Conservation (phyloP, 2,113 vertebrate genomes). For the Rousettus leschenaultii region DNA sequence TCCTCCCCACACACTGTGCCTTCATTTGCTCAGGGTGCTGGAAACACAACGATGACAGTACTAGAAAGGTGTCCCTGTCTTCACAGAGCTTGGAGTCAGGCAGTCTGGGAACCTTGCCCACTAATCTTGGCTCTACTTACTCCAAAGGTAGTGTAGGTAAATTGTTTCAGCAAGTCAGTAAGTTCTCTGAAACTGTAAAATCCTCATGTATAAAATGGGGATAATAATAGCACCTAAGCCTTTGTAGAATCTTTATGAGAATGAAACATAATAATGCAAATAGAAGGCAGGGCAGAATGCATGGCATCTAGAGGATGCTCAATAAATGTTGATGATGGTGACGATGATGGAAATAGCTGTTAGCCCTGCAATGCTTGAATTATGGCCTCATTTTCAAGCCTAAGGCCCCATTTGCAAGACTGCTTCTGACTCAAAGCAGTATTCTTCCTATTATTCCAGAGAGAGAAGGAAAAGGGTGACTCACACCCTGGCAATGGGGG, state of each 20-base stretch:
- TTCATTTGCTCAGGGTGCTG: not conserved
- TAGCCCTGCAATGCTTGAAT: not conserved
- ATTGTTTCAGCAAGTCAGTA: not conserved
- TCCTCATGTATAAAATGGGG: not conserved
- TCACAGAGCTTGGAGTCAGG: not conserved
- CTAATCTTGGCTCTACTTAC: not conserved
- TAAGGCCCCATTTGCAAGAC: conserved; percentile 10
- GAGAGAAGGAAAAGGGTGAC: conserved; percentile 41
- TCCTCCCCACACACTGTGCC: not conserved
- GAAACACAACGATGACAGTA: not conserved
- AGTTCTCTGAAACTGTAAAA: not conserved
- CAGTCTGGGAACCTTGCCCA: not conserved
- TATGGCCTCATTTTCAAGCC: not conserved
- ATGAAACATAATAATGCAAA: not conserved
- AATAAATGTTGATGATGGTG: not conserved
- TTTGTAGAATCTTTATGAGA: not conserved
- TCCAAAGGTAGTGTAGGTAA: not conserved
- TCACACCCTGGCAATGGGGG: not conserved
- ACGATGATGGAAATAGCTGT: not conserved
- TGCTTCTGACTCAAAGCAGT: conserved; percentile 47
- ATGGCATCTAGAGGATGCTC: not conserved
- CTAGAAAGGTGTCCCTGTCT: not conserved
- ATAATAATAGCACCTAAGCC: not conserved
- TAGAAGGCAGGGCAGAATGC: not conserved
- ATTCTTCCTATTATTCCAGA: conserved; percentile 34